Conservation (phyloP, 2,113 vertebrate genomes). For the Lepus americanus region DNA sequence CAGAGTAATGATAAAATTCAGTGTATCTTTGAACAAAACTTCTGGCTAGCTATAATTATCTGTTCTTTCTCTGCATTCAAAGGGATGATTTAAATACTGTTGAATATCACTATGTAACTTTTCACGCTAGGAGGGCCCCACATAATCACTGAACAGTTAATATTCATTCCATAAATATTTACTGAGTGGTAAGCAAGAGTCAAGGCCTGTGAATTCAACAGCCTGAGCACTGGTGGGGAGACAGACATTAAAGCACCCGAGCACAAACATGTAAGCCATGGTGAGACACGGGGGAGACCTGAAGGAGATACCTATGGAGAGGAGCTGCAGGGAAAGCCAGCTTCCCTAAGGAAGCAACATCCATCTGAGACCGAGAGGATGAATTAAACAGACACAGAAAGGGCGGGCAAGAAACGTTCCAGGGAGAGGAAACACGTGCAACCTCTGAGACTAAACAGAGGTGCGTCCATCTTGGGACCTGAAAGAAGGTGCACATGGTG, state of each 20-base stretch:
- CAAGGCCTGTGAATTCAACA: constrained; percentile 3
- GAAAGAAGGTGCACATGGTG: not conserved
- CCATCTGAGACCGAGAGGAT: constrained; percentile 9
- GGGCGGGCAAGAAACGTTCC: not conserved
- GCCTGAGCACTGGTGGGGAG: not conserved
- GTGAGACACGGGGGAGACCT: not conserved
- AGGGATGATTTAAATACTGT: constrained; percentile 17
- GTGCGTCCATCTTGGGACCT: not conserved
- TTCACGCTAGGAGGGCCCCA: not conserved
- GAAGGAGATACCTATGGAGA: not conserved
- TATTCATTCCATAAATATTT: not conserved
- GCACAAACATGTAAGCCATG: not conserved
- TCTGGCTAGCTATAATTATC: not conserved
- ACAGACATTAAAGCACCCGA: not conserved
- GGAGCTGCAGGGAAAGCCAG: not conserved
- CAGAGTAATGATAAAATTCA: constrained; percentile 34
- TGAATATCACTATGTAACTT: not conserved
- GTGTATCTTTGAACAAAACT: not conserved
- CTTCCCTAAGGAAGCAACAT: not conserved
- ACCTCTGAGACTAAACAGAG: not conserved
- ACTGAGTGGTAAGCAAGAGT: not conserved
- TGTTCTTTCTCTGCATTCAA: constrained; percentile 26
- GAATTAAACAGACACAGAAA: not conserved
- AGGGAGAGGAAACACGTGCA: not conserved
- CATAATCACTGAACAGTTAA: constrained; percentile 21